A percentile compares a stretch with the other conserved stretches of the same genome.
These are phyloP conservation scores for Teleiodes luculella DNA, from an alignment of 2,888 invertebrate species.

Conservation along the genomic window DNA sequence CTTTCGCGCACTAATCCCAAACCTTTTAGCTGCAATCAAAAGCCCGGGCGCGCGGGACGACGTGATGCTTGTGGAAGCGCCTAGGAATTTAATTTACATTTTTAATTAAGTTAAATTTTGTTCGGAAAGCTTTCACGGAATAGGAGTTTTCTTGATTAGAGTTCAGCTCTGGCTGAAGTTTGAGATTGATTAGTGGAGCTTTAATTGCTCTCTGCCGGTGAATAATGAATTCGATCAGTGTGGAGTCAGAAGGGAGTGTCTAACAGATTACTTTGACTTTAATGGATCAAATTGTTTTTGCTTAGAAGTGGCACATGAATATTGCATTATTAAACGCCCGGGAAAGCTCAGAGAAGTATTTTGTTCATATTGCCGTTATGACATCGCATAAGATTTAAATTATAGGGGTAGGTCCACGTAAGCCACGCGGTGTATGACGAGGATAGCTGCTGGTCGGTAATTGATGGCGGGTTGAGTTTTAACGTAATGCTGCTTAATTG, in stretches of 20 bases:
- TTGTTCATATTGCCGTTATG: background rate
- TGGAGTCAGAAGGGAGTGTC: slow-evolving; percentile 58
- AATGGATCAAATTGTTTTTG: slow-evolving; percentile 48
- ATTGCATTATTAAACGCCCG: background rate
- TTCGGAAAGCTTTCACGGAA: slow-evolving; percentile 78
- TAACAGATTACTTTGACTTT: slow-evolving; percentile 57
- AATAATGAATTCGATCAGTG: slow-evolving; percentile 77
- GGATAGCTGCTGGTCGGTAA: slow-evolving; percentile 47
- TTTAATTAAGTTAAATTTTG: slow-evolving; percentile 80
- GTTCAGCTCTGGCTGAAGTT: slow-evolving; percentile 76
- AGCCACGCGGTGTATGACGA: slow-evolving; percentile 35
- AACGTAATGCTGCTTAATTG: slow-evolving; percentile 70
- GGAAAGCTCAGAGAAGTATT: background rate
- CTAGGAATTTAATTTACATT: slow-evolving; percentile 79
- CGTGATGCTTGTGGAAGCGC: slow-evolving; percentile 77
- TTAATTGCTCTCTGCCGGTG: slow-evolving; percentile 76
- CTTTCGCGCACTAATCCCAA: slow-evolving; percentile 79
- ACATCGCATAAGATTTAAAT: background rate
- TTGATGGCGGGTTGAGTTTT: slow-evolving; percentile 67
- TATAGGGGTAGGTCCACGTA: slow-evolving; percentile 40
- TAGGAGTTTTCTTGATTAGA: slow-evolving; percentile 79
- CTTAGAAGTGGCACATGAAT: background rate
- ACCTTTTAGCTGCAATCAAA: slow-evolving; percentile 80
- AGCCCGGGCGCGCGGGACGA: slow-evolving; percentile 66
- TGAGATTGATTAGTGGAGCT: slow-evolving; percentile 78